phyloP scores from a whole-genome alignment of 2,113 vertebrate genomes.

The Sisor rabdophorus region DNA sequence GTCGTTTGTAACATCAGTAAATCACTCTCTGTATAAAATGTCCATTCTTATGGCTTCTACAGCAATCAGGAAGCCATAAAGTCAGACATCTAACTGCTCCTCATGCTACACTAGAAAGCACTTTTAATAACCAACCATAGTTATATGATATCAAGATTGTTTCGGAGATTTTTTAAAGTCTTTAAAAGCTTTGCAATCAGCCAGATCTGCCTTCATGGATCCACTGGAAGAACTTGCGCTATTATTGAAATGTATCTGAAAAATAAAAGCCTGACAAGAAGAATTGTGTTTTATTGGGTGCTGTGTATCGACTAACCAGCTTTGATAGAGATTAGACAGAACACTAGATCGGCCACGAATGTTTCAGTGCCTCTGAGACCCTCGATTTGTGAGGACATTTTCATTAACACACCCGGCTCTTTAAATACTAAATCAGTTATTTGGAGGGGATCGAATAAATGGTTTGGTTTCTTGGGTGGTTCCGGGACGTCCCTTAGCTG shows the following conservation, averaged over 20 bases:
- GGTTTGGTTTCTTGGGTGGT: neutral
- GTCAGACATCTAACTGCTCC: neutral
- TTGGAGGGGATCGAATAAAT: constrained; percentile 16
- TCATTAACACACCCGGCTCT: neutral
- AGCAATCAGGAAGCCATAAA: neutral
- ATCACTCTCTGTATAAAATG: no score
- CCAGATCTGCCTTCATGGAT: neutral
- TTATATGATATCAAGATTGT: neutral
- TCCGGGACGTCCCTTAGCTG: constrained; percentile 19
- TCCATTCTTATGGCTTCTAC: neutral
- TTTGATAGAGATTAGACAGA: neutral
- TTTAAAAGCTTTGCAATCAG: neutral
- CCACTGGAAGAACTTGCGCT: neutral
- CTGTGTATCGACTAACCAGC: neutral
- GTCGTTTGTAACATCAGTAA: neutral
- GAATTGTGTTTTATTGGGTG: neutral
- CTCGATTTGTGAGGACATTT: neutral
- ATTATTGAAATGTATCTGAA: neutral
- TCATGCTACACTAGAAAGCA: neutral
- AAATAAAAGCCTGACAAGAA: constrained; percentile 21
- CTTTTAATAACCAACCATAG: neutral
- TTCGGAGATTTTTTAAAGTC: neutral
- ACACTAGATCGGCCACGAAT: neutral
- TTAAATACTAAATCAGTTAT: neutral
- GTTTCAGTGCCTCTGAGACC: neutral